phyloP scores from a whole-genome alignment of 1,140 invertebrate species.

The Camponotus vicinus region DNA sequence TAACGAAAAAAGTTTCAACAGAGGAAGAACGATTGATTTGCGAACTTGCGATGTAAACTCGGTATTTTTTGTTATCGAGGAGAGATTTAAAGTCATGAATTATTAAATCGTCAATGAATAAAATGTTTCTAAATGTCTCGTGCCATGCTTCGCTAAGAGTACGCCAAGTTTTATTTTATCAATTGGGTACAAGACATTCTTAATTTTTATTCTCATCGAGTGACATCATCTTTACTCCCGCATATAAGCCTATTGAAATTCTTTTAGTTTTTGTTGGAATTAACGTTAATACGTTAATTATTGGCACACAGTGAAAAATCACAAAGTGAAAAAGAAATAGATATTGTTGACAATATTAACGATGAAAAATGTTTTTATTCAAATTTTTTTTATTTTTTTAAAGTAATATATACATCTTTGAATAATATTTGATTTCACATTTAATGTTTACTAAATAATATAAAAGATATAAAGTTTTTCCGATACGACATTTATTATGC shows the following conservation, averaged over 20 bases:
- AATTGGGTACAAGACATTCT: conserved; percentile 24
- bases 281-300: neutral
- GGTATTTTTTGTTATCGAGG: conserved; percentile 8
- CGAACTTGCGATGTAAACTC: conserved; percentile 35
- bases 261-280: conserved; percentile 7
- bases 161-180: conserved; percentile 9
- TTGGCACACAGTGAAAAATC: neutral
- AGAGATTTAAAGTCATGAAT: conserved; percentile 20
- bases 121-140: conserved; percentile 26
- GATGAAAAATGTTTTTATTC: neutral
- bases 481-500: neutral
- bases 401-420: neutral
- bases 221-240: conserved; percentile 1
- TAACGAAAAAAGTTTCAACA: conserved; percentile 31
- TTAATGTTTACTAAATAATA: neutral
- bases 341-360: neutral
- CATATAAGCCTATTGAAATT: neutral
- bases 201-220: conserved; percentile 24
- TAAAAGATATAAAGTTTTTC: neutral
- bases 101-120: conserved; percentile 35
- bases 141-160: neutral
- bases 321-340: neutral
- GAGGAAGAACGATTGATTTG: conserved; percentile 35
- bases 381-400: neutral
- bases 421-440: neutral